Percentiles rank a stretch among this genome's conserved stretches.
Conservation (phyloP, 2,888 invertebrate species). For the Digitonthophagus gazella region DNA sequence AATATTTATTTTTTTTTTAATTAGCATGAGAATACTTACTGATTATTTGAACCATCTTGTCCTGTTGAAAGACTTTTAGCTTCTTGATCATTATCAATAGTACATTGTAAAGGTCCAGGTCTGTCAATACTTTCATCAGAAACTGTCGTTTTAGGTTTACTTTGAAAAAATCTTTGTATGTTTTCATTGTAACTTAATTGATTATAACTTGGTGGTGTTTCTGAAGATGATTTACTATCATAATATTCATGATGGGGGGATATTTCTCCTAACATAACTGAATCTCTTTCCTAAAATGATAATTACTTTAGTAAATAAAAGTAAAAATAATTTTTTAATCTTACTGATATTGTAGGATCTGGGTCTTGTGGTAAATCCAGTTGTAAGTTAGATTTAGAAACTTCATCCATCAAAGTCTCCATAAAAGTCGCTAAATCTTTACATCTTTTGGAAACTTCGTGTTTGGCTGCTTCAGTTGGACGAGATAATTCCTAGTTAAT, state of each 20-base stretch:
- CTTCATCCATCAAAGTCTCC: slow-evolving; percentile 71
- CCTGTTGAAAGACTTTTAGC: slow-evolving; percentile 39
- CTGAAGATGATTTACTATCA: slow-evolving; percentile 76
- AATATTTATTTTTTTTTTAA: neutral
- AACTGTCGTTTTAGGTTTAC: slow-evolving; percentile 62
- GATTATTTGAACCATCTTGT: slow-evolving; percentile 41
- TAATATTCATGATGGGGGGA: slow-evolving; percentile 80
- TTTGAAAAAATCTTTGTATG: slow-evolving; percentile 61
- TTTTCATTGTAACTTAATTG: slow-evolving; percentile 85
- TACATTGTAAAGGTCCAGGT: slow-evolving; percentile 40
- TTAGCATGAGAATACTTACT: slow-evolving; percentile 44
- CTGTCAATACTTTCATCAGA: slow-evolving; percentile 54
- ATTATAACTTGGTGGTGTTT: slow-evolving; percentile 79
- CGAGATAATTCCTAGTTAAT: slow-evolving; percentile 42
- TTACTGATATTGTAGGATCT: slow-evolving; percentile 64
- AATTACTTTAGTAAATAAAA: slow-evolving; percentile 9
- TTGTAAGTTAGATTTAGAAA: slow-evolving; percentile 58
- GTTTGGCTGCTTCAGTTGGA: slow-evolving; percentile 58
- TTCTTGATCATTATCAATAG: slow-evolving; percentile 51
- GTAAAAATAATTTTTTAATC: neutral
- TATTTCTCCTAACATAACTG: slow-evolving; percentile 80
- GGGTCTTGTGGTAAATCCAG: slow-evolving; percentile 61
- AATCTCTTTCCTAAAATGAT: slow-evolving; percentile 65
- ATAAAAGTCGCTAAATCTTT: slow-evolving; percentile 73
- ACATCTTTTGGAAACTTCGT: slow-evolving; percentile 66